These are phyloP conservation scores for Callionymus lyra DNA, from an alignment of 2,113 vertebrate species.

Conservation along the genomic window DNA sequence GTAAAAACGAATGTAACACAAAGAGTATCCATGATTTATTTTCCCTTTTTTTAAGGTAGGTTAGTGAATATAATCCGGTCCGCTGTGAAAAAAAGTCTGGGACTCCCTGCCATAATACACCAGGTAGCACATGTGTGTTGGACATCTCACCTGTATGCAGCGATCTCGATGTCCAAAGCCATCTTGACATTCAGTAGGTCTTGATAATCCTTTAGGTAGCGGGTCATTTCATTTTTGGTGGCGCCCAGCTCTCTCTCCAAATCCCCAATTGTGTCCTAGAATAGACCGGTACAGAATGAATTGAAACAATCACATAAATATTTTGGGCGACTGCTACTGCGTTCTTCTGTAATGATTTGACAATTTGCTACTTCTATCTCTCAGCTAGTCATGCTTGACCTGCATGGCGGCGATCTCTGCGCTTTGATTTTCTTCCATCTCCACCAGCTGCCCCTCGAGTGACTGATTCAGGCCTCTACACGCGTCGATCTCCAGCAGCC, in stretches of 20 bases:
- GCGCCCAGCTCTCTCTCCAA: conserved; percentile 63
- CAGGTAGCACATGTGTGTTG: too few relatives aligned
- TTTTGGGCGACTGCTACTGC: background rate
- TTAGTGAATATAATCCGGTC: too few relatives aligned
- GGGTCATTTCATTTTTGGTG: conserved; percentile 63
- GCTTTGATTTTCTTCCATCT: conserved; percentile 64
- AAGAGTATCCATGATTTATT: too few relatives aligned
- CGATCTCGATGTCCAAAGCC: conserved; percentile 74
- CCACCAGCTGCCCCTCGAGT: conserved; percentile 64
- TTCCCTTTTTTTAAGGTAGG: too few relatives aligned
- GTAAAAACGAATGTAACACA: too few relatives aligned
- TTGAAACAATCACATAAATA: background rate
- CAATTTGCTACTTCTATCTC: too few relatives aligned
- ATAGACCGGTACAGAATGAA: conserved; percentile 3
- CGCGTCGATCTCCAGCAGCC: conserved; percentile 63
- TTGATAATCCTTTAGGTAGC: conserved; percentile 56
- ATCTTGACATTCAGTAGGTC: conserved; percentile 70
- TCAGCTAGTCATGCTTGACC: conserved; percentile 22
- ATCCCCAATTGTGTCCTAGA: conserved; percentile 56
- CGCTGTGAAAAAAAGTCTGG: too few relatives aligned
- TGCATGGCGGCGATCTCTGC: conserved; percentile 62
- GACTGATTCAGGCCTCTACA: conserved; percentile 57
- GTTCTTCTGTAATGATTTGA: too few relatives aligned
- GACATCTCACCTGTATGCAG: conserved; percentile 64
- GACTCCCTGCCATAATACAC: too few relatives aligned